phyloP scores from a whole-genome alignment of 2,797 vertebrate species.

The Thunnus albacares region DNA sequence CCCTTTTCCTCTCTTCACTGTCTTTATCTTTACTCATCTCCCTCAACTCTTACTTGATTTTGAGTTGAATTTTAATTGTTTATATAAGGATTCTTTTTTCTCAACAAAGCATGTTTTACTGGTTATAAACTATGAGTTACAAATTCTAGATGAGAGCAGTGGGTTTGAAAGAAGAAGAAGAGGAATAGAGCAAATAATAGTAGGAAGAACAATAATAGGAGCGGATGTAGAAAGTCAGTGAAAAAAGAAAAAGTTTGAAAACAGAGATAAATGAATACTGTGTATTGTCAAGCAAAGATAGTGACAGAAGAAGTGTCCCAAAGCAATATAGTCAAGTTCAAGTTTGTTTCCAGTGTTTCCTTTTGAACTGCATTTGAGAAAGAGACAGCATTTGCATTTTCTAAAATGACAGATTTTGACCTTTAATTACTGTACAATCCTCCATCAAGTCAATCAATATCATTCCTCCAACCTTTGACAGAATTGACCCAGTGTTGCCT shows the following conservation, averaged over 20 bases:
- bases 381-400: too few species aligned
- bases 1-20: background rate
- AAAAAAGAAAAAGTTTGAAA: background rate
- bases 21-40: background rate
- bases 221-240: background rate
- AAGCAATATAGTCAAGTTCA: too few species aligned
- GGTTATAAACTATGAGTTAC: background rate
- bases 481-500: background rate
- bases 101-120: background rate
- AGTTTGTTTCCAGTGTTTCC: too few species aligned
- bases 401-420: too few species aligned
- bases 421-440: background rate
- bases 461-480: background rate
- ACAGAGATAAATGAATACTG: too few species aligned
- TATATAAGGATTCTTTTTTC: background rate
- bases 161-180: too few species aligned
- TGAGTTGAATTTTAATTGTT: background rate
- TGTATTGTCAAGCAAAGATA: background rate
- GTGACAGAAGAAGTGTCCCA: background rate
- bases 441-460: background rate
- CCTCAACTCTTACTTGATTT: background rate
- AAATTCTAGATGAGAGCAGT: background rate
- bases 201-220: background rate
- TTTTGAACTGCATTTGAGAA: too few species aligned
- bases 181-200: background rate